Evolutionary conservation across 2,797 vertebrate species (phyloP).

Genomic region (Muraenolepis orangiensis): DNA sequence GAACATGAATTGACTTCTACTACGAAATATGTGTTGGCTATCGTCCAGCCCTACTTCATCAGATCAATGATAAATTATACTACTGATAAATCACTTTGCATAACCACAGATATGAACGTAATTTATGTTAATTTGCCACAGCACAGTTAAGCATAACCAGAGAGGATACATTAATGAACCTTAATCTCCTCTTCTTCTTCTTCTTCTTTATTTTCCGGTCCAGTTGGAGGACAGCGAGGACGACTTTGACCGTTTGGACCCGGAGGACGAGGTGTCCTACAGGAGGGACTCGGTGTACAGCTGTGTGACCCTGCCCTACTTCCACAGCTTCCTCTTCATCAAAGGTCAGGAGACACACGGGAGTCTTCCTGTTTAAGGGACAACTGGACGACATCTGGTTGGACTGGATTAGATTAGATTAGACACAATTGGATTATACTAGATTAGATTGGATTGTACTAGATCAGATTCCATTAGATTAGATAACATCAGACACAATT

Average conservation of each 20-base stretch:
- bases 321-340: slow-evolving; percentile 95
- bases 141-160: not conserved
- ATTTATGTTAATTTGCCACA: too few relatives aligned
- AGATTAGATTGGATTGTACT: not conserved
- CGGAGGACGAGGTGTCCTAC: slow-evolving; percentile 89
- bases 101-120: too few relatives aligned
- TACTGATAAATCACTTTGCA: too few relatives aligned
- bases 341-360: slow-evolving; percentile 79
- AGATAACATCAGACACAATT: not conserved
- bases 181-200: not conserved
- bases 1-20: too few relatives aligned
- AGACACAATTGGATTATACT: not conserved
- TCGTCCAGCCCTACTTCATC: too few relatives aligned
- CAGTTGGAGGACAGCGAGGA: slow-evolving; percentile 98
- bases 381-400: not conserved
- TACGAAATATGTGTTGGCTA: too few relatives aligned
- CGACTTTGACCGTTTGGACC: slow-evolving; percentile 92
- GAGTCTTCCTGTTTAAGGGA: too few relatives aligned
- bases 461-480: not conserved
- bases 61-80: too few relatives aligned
- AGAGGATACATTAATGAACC: not conserved
- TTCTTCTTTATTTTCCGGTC: not conserved
- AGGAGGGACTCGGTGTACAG: slow-evolving; percentile 94
- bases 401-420: not conserved
- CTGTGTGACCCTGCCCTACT: slow-evolving; percentile 93